These are phyloP conservation scores for Hirtodrosophila alboralis DNA, from an alignment of 2,888 invertebrate species.

Conservation along the genomic window DNA sequence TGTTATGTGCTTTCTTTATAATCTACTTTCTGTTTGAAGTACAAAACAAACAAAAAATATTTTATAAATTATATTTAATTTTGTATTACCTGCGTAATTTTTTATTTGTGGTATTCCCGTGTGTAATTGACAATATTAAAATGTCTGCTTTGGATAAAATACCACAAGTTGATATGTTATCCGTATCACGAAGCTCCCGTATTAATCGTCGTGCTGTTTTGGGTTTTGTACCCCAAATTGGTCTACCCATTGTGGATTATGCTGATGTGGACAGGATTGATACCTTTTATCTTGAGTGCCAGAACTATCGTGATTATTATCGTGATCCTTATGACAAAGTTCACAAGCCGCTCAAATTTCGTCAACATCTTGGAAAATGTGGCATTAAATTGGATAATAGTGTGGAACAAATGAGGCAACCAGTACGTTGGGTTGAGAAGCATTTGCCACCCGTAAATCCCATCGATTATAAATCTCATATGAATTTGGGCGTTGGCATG, in stretches of 20 bases:
- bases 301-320: conserved; percentile 80
- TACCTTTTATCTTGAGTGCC: conserved; percentile 74
- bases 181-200: conserved; percentile 21
- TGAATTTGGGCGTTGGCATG: conserved; percentile 39
- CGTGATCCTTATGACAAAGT: conserved; percentile 77
- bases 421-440: conserved; percentile 20
- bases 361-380: conserved; percentile 45
- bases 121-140: not conserved
- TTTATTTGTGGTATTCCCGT: not conserved
- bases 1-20: no score
- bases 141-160: conserved; percentile 29
- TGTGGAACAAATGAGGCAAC: conserved; percentile 26
- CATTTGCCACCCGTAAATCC: conserved; percentile 14
- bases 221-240: conserved; percentile 76
- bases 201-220: conserved; percentile 65
- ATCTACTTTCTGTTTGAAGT: no score
- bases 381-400: conserved; percentile 34
- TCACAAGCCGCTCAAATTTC: conserved; percentile 52
- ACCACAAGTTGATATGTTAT: conserved; percentile 37
- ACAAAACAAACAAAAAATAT: no score
- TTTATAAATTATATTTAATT: no score
- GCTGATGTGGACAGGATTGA: conserved; percentile 72
- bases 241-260: conserved; percentile 74
- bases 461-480: conserved; percentile 24
- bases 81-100: not conserved